Evolutionary conservation across 2,888 invertebrate species (phyloP), one percentile per base, ranked within the genome.

Genomic region (Aleiodes leptofemur): DNA sequence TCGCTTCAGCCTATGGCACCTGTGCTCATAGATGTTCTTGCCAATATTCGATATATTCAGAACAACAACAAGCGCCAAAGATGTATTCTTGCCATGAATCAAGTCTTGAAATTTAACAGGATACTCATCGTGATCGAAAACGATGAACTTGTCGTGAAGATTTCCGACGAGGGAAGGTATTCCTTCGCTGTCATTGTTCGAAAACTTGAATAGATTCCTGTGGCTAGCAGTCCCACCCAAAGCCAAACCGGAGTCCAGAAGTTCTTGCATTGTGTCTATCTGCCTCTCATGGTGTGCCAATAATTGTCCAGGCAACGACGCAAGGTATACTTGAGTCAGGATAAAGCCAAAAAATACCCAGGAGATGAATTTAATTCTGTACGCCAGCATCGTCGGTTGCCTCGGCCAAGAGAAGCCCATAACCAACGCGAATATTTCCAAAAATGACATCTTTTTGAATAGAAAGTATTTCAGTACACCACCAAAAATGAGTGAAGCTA

Each of bases 121-220:
- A 31, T 85, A 88, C 0, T 81, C 78, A 0, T 79, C 78, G 1
- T 78, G 71, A 0, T 83, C 77, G 8, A 86, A 82, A 0, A 76
- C 16, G 0, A 80, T 53, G 56, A 86, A 83, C 6, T 77, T 77
- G 0, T 82, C n/a, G 4, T 29, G 55, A 3, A 85, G 68, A 4
- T 68, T 74, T 11, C 77, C 38, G 55, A 69, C 75, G 6, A 71
- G 16, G 3, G 74, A 6, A 1, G 91, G 91, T 55, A 91, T 90
- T 70, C 91, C 91, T 48, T 91, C 91, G 0, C 91, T 91, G 0
- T 90, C 91, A 73, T 92, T 87, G 38, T 79, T 75, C 74, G 3
- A 8, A 4, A n/a, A 4, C 69, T 48, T 1, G 14, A 76, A 72
- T 11, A 72, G n/a, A 16, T 51, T 31, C 5, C 68, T 51, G n/a